Base-by-base conservation (phyloP, 2,888 invertebrate genomes). In the Uropetala carovei region DNA sequence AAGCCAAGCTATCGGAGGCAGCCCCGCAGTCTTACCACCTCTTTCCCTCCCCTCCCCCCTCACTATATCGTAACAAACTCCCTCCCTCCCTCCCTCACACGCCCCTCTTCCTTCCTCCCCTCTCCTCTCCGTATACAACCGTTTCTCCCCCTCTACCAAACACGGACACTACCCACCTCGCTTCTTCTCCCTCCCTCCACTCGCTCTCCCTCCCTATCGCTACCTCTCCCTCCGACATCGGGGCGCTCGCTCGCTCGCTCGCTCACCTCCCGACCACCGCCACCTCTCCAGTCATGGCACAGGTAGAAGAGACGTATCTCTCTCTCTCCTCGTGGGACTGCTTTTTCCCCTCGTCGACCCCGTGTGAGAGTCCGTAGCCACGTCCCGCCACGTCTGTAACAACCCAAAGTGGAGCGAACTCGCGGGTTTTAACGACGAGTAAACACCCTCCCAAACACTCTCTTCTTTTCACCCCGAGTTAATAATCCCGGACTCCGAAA, bases 221-320 rank as follows among this genome's bases (percentile, higher is more conserved):
- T 43, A n/a, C 43, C 1, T 5, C 43, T 43, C 43, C 43, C 75
- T 13, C 75, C 75, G n/a, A n/a, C 75, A 22, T 22, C 75, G 22
- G 75, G 75, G 75, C 75, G 75, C 75, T 68, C 68, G 68, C 68
- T 75, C 75, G 5, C 43, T 22, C 75, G 75, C 75, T 68, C 68
- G 68, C 68, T 75, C 75, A 43, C 43, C 75, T 27, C 75, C 22
- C 75, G 27, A 75, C 75, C 75, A 22, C 75, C 75, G 22, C 75
- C 75, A 75, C 75, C 22, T 27, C 75, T 75, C 75, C 75, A 75
- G 75, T 75, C 75, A 75, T 75, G 75, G 75, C 75, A 75, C 75
- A 75, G 75, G 75, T 75, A 75, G 75, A 27, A 27, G 75, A 75
- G 75, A 27, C 27, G 75, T 75, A 75, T 75, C 75, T 75, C 43